phyloP scores from a whole-genome alignment of 2,797 vertebrate genomes.

The Tiaroga cobitis region DNA sequence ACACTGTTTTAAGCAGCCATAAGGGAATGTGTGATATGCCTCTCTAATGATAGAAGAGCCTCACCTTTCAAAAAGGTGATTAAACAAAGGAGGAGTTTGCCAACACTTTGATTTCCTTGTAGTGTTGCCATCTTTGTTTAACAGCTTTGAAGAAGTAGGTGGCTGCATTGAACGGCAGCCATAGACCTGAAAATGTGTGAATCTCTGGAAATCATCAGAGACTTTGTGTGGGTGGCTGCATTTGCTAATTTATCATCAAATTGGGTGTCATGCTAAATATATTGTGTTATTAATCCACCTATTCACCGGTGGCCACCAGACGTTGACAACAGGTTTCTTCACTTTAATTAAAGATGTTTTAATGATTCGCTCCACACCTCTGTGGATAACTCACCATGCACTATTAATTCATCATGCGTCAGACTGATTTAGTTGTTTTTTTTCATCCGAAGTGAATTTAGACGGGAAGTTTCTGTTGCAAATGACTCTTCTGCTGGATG shows the following conservation, averaged over 20 bases:
- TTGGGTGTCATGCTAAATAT: conserved; percentile 51
- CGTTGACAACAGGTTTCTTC: conserved; percentile 50
- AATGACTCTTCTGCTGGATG: background rate
- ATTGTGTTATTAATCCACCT: conserved; percentile 54
- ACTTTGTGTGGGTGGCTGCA: conserved; percentile 14
- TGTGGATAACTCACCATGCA: background rate
- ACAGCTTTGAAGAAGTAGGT: conserved; percentile 20
- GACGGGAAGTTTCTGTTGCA: background rate
- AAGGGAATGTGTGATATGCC: conserved; percentile 12
- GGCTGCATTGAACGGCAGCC: conserved; percentile 37
- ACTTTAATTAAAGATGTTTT: conserved; percentile 61
- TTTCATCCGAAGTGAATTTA: background rate
- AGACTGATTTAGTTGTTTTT: background rate
- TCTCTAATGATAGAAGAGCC: conserved; percentile 16
- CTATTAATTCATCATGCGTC: conserved; percentile 12
- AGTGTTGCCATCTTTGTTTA: conserved; percentile 10
- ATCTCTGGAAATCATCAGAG: conserved; percentile 29
- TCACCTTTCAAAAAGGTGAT: conserved; percentile 3
- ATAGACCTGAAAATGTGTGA: conserved; percentile 35
- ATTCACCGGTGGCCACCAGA: conserved; percentile 25
- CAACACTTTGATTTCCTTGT: conserved; percentile 13
- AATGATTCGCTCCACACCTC: conserved; percentile 11
- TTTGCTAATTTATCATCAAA: conserved; percentile 50
- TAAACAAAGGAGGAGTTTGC: conserved; percentile 30
- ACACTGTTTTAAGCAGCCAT: conserved; percentile 2